Conservation (phyloP, 2,888 invertebrate species). For the Phlogophora meticulosa region DNA sequence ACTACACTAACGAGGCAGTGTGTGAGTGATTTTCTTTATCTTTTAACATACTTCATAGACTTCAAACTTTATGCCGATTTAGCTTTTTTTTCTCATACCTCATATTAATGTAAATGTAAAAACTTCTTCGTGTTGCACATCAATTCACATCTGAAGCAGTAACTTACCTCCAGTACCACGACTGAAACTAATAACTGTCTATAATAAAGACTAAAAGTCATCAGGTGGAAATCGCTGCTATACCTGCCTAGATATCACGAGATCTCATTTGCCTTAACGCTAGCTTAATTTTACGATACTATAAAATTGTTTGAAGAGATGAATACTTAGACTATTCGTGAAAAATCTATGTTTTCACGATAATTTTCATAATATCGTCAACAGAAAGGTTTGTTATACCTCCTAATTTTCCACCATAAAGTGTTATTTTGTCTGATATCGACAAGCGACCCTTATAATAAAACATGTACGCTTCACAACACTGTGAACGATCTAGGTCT, state of each 20-base stretch:
- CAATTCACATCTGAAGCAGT: too few species aligned
- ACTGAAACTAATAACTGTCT: neutral
- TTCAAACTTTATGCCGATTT: too few species aligned
- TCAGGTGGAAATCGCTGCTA: neutral
- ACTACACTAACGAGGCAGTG: too few species aligned
- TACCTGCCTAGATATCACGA: neutral
- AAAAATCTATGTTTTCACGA: neutral
- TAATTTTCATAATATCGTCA: too few species aligned
- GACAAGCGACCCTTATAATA: constrained; percentile 56
- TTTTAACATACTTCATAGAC: too few species aligned
- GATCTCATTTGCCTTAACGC: constrained; percentile 10
- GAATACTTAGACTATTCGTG: constrained; percentile 29
- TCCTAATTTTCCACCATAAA: constrained; percentile 39
- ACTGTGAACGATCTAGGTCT: constrained; percentile 57
- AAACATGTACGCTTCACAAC: constrained; percentile 62
- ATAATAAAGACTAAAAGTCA: neutral
- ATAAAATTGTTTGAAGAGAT: constrained; percentile 32
- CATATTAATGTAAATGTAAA: too few species aligned
- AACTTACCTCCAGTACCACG: too few species aligned
- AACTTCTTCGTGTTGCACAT: too few species aligned
- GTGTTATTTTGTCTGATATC: constrained; percentile 53
- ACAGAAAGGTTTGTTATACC: too few species aligned
- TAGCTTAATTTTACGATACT: constrained; percentile 30
- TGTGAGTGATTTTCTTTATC: too few species aligned
- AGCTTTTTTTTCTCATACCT: too few species aligned